Base-by-base conservation (phyloP, 2,888 invertebrate species). In the Cheilosia impressa region DNA sequence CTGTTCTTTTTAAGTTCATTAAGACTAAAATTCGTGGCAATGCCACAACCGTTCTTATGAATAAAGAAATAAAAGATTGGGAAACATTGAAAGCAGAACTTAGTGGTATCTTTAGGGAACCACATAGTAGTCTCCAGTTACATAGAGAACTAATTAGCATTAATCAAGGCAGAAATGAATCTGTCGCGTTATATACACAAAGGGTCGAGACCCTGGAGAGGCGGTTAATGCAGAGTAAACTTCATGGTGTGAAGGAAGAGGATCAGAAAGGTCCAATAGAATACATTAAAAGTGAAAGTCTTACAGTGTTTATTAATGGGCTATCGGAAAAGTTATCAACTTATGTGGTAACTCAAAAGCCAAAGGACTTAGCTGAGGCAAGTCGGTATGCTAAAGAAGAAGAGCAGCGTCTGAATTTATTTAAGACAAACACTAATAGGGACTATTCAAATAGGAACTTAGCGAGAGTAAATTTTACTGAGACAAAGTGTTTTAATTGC, bases 1-100 rank as follows among this genome's bases (percentile, higher is more conserved):
- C 0, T 1, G 27, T 63, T 6, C 31, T 63, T 31, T 63, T 63
- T 19, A 63, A 47, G 17, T 63, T 24, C 9, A 69, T 45, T 43
- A 53, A 53, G 52, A 55, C 55, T 1, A 55, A 24, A 45, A 43
- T 55, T 63, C 63, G 63, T 50, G 63, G 63, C 19, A 63, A 63
- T 65, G 34, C 50, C 34, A 65, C 50, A 4, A 52, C 15, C 15
- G 19, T 19, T 0, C 24, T 53, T n/a, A 53, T 66, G 53, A 66
- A 66, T 10, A 52, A 43, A 53, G 66, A 66, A 24, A 24, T 43
- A 34, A 31, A 65, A 47, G 31, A 62, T 31, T 62, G 62, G 38
- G 10, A 38, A 19, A 9, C 52, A 34, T 52, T 66, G 17, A 41
- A 53, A 22, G 27, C 24, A 5, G 9, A 41, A 66, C 5, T 66